phyloP scores from a whole-genome alignment of 1,140 invertebrate species.

The Cotesia chilonis region DNA sequence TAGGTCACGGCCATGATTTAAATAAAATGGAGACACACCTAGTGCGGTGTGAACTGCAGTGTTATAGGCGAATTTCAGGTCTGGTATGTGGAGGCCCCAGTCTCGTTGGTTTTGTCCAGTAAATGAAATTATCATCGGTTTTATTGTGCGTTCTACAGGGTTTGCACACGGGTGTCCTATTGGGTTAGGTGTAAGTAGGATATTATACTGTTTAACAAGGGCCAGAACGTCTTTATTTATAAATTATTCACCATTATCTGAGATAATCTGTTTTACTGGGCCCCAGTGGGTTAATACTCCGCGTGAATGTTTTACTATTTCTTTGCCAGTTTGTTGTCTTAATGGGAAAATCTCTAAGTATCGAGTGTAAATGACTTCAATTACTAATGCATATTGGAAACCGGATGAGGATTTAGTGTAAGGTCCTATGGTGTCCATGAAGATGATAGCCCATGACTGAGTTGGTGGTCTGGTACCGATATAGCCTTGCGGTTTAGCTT shows the following conservation, averaged over 20 bases:
- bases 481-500: too few relatives aligned
- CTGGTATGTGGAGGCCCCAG: conserved; percentile 51
- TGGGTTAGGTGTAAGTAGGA: not conserved
- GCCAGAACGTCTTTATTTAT: conserved; percentile 3
- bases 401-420: too few relatives aligned
- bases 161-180: conserved; percentile 18
- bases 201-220: not conserved
- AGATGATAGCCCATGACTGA: too few relatives aligned
- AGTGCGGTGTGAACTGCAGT: not conserved
- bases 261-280: conserved; percentile 47
- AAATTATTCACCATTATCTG: conserved; percentile 50
- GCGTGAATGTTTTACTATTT: not conserved
- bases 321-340: not conserved
- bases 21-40: not conserved
- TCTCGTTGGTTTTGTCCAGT: conserved; percentile 44
- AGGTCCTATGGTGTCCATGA: too few relatives aligned
- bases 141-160: conserved; percentile 21
- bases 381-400: too few relatives aligned
- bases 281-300: conserved; percentile 49
- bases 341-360: not conserved
- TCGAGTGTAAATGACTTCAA: too few relatives aligned
- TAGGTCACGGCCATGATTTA: not conserved
- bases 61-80: not conserved
- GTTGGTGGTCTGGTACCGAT: too few relatives aligned
- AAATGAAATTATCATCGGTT: conserved; percentile 39